A percentile compares a stretch with the other conserved stretches of the same genome.
Evolutionary conservation across 2,113 vertebrate species (phyloP).

Genomic region (Erinaceus europaeus): DNA sequence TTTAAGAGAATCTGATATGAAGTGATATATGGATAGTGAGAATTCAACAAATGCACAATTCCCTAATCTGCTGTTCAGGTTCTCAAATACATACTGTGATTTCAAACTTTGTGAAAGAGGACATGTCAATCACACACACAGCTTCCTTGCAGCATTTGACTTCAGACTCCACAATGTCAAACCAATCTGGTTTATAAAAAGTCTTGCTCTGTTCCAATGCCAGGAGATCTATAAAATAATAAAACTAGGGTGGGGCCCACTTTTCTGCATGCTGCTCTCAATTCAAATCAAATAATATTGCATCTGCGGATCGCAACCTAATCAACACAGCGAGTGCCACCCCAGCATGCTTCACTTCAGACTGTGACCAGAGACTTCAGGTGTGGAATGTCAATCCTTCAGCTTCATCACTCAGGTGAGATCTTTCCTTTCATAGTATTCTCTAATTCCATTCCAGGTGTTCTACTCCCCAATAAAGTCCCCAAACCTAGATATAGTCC

Average conservation of each 20-base stretch:
- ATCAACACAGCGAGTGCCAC: no score
- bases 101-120: constrained; percentile 99
- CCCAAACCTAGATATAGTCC: no score
- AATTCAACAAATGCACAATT: not conserved
- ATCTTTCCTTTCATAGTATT: no score
- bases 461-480: no score
- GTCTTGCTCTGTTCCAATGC: constrained; percentile 97
- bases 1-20: constrained; percentile 23
- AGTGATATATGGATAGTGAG: not conserved
- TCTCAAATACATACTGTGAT: constrained; percentile 90
- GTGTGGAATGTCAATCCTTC: no score
- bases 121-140: constrained; percentile 98
- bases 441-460: no score
- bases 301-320: no score
- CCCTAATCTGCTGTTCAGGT: not conserved
- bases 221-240: constrained; percentile 86
- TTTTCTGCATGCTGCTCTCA: no score
- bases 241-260: not conserved
- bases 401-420: no score
- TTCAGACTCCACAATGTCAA: constrained; percentile 96
- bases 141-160: constrained; percentile 99
- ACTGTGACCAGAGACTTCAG: no score
- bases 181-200: constrained; percentile 99
- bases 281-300: no score
- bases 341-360: no score